These are phyloP conservation scores for Acanthosepion lycidas DNA, from an alignment of 2,888 invertebrate species.

Conservation along the genomic window DNA sequence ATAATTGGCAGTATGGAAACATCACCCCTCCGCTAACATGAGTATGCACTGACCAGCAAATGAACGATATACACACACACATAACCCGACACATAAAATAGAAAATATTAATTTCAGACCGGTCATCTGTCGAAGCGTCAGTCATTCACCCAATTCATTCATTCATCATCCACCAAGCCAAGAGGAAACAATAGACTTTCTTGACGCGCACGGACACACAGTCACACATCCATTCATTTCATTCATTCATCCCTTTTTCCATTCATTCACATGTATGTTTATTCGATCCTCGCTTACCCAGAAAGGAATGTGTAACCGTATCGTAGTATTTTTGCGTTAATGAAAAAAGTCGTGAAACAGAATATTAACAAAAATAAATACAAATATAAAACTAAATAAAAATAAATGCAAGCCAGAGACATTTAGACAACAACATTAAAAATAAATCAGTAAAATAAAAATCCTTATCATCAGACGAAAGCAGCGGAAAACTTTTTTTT, in stretches of 20 bases:
- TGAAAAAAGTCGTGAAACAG: background rate
- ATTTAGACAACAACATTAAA: no score
- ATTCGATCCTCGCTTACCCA: background rate
- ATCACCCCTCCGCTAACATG: no score
- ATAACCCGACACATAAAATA: no score
- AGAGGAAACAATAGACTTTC: background rate
- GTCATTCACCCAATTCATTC: background rate
- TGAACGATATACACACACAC: no score
- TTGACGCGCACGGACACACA: background rate
- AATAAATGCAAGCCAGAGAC: background rate
- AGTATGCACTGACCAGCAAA: no score
- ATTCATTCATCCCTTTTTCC: constrained; percentile 10
- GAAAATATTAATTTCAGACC: background rate
- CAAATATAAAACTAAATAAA: background rate
- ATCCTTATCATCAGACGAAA: background rate
- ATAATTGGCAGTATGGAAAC: no score
- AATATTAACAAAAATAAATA: background rate
- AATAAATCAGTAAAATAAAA: no score
- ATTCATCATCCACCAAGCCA: background rate
- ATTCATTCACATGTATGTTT: background rate
- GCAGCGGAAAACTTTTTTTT: background rate
- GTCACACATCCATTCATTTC: background rate
- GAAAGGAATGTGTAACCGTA: background rate
- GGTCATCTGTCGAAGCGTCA: constrained; percentile 13
- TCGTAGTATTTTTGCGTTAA: constrained; percentile 18